Evolutionary conservation across 2,888 invertebrate species (phyloP).

Genomic region (Odontocolon sp.): DNA sequence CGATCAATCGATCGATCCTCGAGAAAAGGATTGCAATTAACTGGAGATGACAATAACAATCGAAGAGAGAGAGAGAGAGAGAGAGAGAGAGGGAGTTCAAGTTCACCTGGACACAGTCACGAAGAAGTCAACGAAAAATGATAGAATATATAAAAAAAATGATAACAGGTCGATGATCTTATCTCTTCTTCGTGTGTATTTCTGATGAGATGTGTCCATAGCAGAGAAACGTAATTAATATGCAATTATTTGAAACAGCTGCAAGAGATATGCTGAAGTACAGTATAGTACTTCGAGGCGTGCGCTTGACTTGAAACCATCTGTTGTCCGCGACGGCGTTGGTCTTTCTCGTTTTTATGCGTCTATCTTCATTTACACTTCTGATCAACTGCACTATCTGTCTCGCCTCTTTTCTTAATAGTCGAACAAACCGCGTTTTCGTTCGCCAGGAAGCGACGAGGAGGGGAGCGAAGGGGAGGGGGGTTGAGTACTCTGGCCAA

Average conservation of each 20-base stretch:
- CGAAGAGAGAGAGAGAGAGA: too few species aligned
- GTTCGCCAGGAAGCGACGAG: not conserved
- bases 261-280: constrained; percentile 16
- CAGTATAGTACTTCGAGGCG: not conserved
- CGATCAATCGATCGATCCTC: constrained; percentile 14
- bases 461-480: not conserved
- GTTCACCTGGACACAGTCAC: too few species aligned
- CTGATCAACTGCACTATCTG: constrained; percentile 22
- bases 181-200: constrained; percentile 1
- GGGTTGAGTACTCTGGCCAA: constrained; percentile 15
- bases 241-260: constrained; percentile 56
- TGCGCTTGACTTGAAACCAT: constrained; percentile 29
- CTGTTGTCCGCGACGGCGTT: constrained; percentile 39
- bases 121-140: not conserved
- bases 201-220: not conserved
- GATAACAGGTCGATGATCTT: constrained; percentile 28
- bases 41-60: constrained; percentile 14
- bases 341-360: constrained; percentile 11
- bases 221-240: constrained; percentile 42
- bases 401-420: constrained; percentile 1
- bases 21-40: constrained; percentile 34
- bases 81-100: not conserved
- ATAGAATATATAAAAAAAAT: not conserved
- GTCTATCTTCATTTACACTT: constrained; percentile 19
- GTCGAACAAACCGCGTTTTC: constrained; percentile 16